Percentiles rank a stretch among this genome's conserved stretches.
Conservation (phyloP, 2,888 invertebrate species). For the Phyllotreta cruciferae region DNA sequence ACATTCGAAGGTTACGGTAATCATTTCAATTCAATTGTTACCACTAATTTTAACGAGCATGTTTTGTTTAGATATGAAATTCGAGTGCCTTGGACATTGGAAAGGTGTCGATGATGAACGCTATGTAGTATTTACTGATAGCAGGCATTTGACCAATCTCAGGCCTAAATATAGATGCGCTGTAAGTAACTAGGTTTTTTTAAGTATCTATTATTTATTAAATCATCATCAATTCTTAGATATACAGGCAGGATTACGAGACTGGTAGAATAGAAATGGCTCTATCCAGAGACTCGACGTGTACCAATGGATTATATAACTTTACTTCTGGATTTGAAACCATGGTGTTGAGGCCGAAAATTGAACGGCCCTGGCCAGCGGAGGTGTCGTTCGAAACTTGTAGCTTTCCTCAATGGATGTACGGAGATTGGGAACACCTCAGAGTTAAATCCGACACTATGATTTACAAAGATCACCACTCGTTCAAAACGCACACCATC, state of each 20-base stretch:
- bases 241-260: constrained; percentile 49
- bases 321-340: constrained; percentile 67
- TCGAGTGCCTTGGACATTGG: constrained; percentile 72
- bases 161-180: constrained; percentile 68
- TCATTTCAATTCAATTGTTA: constrained; percentile 12
- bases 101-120: constrained; percentile 63
- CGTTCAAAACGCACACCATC: constrained; percentile 64
- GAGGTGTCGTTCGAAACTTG: constrained; percentile 53
- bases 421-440: constrained; percentile 69
- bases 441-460: constrained; percentile 61
- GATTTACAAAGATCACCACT: constrained; percentile 62
- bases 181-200: constrained; percentile 57
- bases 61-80: constrained; percentile 62
- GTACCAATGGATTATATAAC: constrained; percentile 64
- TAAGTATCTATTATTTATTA: constrained; percentile 9
- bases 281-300: constrained; percentile 71
- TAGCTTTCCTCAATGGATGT: constrained; percentile 69
- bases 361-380: constrained; percentile 57
- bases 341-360: constrained; percentile 60
- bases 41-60: constrained; percentile 21
- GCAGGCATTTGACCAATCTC: constrained; percentile 55
- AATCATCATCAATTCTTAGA: constrained; percentile 35
- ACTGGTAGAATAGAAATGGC: constrained; percentile 66
- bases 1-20: constrained; percentile 65
- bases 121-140: constrained; percentile 66